Conservation (phyloP, 2,888 invertebrate species). For the Cyclophora punctaria region DNA sequence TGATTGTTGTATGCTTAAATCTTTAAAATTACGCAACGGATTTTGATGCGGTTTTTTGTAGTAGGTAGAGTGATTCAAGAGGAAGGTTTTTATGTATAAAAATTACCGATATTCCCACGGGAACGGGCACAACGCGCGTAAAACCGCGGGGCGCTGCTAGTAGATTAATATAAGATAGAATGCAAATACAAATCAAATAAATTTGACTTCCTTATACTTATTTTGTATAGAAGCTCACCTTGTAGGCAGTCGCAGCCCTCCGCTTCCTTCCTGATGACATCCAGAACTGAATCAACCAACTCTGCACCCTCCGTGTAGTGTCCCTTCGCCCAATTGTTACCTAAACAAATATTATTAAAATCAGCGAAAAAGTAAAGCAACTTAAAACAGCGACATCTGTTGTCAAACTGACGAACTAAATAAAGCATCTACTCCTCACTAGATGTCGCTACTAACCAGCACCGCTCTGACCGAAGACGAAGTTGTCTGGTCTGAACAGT, state of each 20-base stretch:
- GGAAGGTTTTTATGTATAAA: neutral
- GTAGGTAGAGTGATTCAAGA: neutral
- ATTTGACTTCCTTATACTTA: too few species aligned
- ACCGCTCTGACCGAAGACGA: conserved; percentile 87
- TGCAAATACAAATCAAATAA: too few species aligned
- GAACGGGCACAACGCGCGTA: too few species aligned
- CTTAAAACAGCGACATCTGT: neutral
- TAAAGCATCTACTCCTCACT: neutral
- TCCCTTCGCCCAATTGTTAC: conserved; percentile 77
- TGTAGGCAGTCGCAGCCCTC: conserved; percentile 86
- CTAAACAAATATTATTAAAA: conserved; percentile 16
- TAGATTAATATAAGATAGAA: too few species aligned
- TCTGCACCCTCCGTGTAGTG: conserved; percentile 86
- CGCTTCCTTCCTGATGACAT: conserved; percentile 79
- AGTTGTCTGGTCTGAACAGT: conserved; percentile 91
- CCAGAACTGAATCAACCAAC: conserved; percentile 79
- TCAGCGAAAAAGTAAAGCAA: neutral
- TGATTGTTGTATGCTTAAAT: too few species aligned
- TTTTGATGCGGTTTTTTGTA: too few species aligned
- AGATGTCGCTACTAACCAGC: conserved; percentile 62
- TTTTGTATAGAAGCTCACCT: conserved; percentile 50
- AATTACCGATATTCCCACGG: too few species aligned
- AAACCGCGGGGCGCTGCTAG: too few species aligned
- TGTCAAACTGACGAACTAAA: neutral
- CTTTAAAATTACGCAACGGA: too few species aligned